Evolutionary conservation across 2,888 invertebrate species (phyloP).

Genomic region (Drosophila mimica): DNA sequence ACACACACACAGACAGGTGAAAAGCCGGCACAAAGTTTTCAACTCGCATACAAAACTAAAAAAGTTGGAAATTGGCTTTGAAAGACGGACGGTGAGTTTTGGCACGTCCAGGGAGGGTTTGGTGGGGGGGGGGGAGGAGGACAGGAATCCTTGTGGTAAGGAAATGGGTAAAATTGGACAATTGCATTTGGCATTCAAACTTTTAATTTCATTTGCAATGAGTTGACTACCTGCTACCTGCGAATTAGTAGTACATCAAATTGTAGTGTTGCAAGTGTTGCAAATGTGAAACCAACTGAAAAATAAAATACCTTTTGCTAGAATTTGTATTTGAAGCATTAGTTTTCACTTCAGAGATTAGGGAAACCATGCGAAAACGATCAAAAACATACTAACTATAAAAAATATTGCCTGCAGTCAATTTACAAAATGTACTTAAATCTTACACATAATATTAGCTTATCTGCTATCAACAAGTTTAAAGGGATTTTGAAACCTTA

Average conservation of each 20-base stretch:
- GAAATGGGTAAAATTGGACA: conserved; percentile 25
- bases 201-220: conserved; percentile 75
- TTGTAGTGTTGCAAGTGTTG: conserved; percentile 16
- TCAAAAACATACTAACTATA: background rate
- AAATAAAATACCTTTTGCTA: background rate
- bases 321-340: background rate
- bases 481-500: background rate
- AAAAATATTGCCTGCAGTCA: background rate
- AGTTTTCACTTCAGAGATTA: background rate
- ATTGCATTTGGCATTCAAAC: conserved; percentile 41
- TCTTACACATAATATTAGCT: background rate
- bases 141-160: too few species aligned
- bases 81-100: conserved; percentile 14
- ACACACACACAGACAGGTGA: conserved; percentile 34
- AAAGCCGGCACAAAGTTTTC: conserved; percentile 62
- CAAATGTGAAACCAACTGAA: conserved; percentile 15
- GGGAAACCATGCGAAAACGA: background rate
- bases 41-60: conserved; percentile 54
- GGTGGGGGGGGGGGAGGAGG: too few species aligned
- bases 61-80: conserved; percentile 65
- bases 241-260: conserved; percentile 43
- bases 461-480: too few species aligned
- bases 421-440: background rate
- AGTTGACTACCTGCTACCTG: conserved; percentile 41
- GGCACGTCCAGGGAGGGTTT: background rate